Evolutionary conservation across 30 jellyfish, hydroid and myxozoan genomes (phyloP), one percentile per base, ranked within the genome.

Genomic region (Pseudorhiza aurosa): DNA sequence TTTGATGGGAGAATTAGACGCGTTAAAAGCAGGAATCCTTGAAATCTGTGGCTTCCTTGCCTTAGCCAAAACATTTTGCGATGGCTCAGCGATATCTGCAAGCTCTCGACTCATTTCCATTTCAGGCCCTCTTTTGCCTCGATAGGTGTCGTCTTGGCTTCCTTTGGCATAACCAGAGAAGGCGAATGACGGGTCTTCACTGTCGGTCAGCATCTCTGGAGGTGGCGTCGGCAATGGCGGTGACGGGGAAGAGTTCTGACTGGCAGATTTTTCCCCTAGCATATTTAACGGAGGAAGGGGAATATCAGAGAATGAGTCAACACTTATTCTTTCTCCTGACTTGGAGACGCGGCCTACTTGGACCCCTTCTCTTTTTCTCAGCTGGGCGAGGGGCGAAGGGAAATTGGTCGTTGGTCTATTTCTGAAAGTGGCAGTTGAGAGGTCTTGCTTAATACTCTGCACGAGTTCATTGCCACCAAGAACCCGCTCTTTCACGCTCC

Each of bases 241-340:
- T 15, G 91, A 70, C 18, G 97, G 97, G 19, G 97, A 72, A 4
- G 82, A 68, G 30, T 71, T 42, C 11, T 80, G 78, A 22, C 88
- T 64, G 12, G 58, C 85, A 14, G 51, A 75, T 27, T 51, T 56
- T 42, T 82, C 89, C 45, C 39, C 68, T 1, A 89, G 89, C 97
- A 89, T 89, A 26, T 81, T 72, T 46, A 68, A 42, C 2, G 97
- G 97, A 3, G 97, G 97, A 1, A 89, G 76, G 5, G 97, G 97
- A 24, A 89, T 91, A 46, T 89, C 97, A 1, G 96, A 74, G 31
- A 89, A 55, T 45, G 97, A 89, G 56, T 80, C 91, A 0, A 53
- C 75, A 24, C 91, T 80, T 25, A 68, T 46, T 22, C 91, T 44
- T 47, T 77, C 77, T 29, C 71, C 77, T 14, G 67, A 22, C 27